Conservation (phyloP, 2,888 invertebrate species). For the Patella depressa region DNA sequence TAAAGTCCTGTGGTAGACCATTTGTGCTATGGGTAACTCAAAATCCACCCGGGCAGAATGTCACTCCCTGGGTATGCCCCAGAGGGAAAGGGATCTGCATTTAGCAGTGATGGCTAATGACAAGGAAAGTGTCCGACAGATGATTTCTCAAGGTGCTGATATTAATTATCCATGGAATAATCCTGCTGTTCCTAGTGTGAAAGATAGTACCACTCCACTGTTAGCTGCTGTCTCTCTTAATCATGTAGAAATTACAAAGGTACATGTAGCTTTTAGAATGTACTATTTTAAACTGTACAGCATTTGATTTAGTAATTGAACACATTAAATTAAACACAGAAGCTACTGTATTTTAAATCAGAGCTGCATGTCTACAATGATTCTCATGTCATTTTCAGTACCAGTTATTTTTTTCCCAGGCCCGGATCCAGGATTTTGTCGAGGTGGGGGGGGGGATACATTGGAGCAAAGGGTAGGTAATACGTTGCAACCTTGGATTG, state of each 20-base stretch:
- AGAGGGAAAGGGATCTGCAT: constrained; percentile 69
- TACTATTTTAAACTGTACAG: constrained; percentile 9
- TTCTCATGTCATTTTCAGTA: too few species aligned
- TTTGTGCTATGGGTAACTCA: constrained; percentile 64
- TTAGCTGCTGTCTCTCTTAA: constrained; percentile 72
- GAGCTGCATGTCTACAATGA: too few species aligned
- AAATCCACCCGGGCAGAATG: constrained; percentile 62
- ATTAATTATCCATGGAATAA: constrained; percentile 72
- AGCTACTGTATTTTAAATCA: too few species aligned
- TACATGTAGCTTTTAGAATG: constrained; percentile 35
- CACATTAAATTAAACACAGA: too few species aligned
- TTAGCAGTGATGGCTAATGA: constrained; percentile 72
- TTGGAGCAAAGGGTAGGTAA: too few species aligned
- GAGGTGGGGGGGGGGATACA: too few species aligned
- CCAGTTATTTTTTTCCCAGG: too few species aligned
- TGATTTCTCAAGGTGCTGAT: constrained; percentile 67
- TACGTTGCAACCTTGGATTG: too few species aligned
- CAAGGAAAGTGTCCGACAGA: constrained; percentile 59
- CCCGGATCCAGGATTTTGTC: too few species aligned
- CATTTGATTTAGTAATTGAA: background rate
- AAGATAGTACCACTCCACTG: constrained; percentile 72
- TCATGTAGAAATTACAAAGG: constrained; percentile 70
- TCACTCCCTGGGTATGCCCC: constrained; percentile 67
- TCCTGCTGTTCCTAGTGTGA: constrained; percentile 70
- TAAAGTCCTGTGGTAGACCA: too few species aligned